These are phyloP conservation scores for Embidobia sp. DNA, from an alignment of 2,888 invertebrate genomes.

Conservation along the genomic window DNA sequence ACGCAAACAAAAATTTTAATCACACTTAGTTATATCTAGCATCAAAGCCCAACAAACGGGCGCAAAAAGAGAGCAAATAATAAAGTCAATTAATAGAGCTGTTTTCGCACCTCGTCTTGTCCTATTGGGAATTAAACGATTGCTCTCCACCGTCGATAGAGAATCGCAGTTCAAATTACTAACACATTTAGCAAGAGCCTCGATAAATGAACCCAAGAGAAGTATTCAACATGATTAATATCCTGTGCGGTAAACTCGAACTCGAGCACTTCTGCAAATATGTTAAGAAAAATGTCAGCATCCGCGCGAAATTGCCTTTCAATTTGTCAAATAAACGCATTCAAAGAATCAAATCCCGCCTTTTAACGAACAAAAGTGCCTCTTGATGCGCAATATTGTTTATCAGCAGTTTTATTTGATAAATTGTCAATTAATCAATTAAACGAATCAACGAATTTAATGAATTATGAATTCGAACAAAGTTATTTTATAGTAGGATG, in stretches of 20 bases:
- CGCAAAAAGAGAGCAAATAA: slow-evolving; percentile 5
- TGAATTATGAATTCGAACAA: too few relatives aligned
- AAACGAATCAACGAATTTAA: too few relatives aligned
- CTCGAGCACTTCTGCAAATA: background rate
- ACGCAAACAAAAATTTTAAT: slow-evolving; percentile 1
- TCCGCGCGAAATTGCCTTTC: slow-evolving; percentile 2
- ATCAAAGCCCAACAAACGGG: background rate
- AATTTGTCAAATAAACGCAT: background rate
- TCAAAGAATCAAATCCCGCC: too few relatives aligned
- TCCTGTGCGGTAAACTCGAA: slow-evolving; percentile 13
- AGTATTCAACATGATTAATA: slow-evolving; percentile 28
- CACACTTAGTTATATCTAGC: background rate
- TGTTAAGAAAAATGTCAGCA: slow-evolving; percentile 4
- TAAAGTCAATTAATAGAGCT: slow-evolving; percentile 13
- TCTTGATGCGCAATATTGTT: too few relatives aligned
- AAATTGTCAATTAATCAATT: too few relatives aligned
- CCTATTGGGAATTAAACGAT: slow-evolving; percentile 10
- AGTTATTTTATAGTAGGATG: too few relatives aligned
- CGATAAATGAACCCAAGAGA: slow-evolving; percentile 13
- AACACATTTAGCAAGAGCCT: slow-evolving; percentile 7
- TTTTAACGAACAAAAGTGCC: background rate
- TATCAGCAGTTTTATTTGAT: too few relatives aligned
- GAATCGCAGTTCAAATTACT: slow-evolving; percentile 30
- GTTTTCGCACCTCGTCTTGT: slow-evolving; percentile 3
- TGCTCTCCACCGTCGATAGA: slow-evolving; percentile 1